phyloP scores from a whole-genome alignment of 2,888 invertebrate species.

The Tanytarsus gracilentus region DNA sequence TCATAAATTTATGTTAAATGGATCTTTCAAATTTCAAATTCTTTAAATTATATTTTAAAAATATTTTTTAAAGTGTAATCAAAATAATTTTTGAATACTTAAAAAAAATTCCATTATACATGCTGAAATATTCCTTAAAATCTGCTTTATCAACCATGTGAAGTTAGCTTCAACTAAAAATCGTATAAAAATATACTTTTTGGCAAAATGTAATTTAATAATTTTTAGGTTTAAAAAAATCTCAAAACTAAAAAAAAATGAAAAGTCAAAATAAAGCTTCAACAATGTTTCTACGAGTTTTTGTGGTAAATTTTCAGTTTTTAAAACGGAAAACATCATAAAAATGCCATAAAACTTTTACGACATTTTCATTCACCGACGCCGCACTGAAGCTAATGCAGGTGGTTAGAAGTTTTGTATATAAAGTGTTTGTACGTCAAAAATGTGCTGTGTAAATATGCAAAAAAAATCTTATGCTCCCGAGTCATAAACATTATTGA shows the following conservation, averaged over 20 bases:
- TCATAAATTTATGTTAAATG: too few species aligned
- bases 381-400: constrained; percentile 21
- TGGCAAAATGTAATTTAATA: background rate
- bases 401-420: constrained; percentile 19
- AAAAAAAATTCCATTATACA: background rate
- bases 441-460: background rate
- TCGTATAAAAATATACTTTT: background rate
- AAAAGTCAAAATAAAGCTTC: constrained; percentile 2
- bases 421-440: too few species aligned
- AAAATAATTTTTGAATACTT: background rate
- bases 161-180: background rate
- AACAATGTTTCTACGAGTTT: background rate
- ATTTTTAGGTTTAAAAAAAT: background rate
- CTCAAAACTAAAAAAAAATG: too few species aligned
- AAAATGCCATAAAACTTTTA: constrained; percentile 12
- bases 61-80: too few species aligned
- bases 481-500: background rate
- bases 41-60: too few species aligned
- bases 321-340: constrained; percentile 16
- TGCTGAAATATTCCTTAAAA: background rate
- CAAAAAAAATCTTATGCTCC: background rate
- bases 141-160: constrained; percentile 6
- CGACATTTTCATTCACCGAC: constrained; percentile 7
- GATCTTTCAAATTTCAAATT: too few species aligned
- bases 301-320: background rate